Conservation (phyloP, 30 jellyfish, hydroid and myxozoan species). For the Cassiopea andromeda region DNA sequence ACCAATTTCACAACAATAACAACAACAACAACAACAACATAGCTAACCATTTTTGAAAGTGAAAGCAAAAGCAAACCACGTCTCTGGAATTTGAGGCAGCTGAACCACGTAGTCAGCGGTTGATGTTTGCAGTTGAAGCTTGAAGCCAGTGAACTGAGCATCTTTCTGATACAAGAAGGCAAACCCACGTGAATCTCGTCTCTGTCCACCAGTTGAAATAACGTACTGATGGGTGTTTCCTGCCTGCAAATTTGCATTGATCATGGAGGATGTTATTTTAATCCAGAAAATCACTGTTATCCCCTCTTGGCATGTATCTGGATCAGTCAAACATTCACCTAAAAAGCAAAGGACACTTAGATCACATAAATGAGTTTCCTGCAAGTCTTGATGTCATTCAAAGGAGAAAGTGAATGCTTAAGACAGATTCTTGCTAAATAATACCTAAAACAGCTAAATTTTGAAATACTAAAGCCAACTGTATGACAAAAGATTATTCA, state of each 20-base stretch:
- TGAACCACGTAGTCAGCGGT: conserved; percentile 81
- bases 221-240: conserved; percentile 82
- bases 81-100: conserved; percentile 64
- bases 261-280: conserved; percentile 67
- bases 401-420: too few relatives aligned
- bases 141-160: conserved; percentile 81
- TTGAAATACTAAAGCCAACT: too few relatives aligned
- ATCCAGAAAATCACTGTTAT: conserved; percentile 87
- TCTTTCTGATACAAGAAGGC: conserved; percentile 92
- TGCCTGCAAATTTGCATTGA: conserved; percentile 41
- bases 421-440: too few relatives aligned
- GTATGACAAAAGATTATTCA: too few relatives aligned
- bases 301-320: conserved; percentile 79
- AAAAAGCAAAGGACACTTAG: too few relatives aligned
- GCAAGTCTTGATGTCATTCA: too few relatives aligned
- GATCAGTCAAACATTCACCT: conserved; percentile 91
- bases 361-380: conserved; percentile 2
- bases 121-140: conserved; percentile 87
- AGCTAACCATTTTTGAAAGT: conserved; percentile 73
- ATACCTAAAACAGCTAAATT: too few relatives aligned
- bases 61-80: conserved; percentile 84
- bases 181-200: conserved; percentile 90
- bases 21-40: background rate
- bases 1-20: background rate
- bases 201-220: conserved; percentile 95